Evolutionary conservation across 2,888 invertebrate genomes (phyloP), one percentile per base, ranked within the genome.

Genomic region (Caenorhabditis drosophilae): DNA sequence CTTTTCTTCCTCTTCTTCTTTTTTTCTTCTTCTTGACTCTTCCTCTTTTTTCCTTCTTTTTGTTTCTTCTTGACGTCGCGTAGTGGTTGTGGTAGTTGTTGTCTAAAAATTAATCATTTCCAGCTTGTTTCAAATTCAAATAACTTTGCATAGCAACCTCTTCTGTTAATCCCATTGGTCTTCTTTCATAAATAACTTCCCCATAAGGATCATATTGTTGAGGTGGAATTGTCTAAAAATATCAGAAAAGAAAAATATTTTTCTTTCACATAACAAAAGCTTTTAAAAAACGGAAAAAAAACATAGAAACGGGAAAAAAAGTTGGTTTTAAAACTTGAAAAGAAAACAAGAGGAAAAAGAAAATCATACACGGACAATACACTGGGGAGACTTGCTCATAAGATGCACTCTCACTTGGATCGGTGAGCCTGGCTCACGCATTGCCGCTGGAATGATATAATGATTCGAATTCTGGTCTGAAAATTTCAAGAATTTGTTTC

Each of bases 391-490:
- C 44, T 67, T 67, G 60, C 53, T 57, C 1, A 44, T 34, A 22
- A 67, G 49, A 41, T 67, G 67, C 27, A 67, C 60, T 20, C 67
- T 56, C 54, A 67, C 67, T 60, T 60, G 67, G 27, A 67, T 56
- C 22, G 67, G 60, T 18, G 60, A 60, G 15, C 36, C 47, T 15
- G 52, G 45, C 16, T 44, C 50, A 16, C 67, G 52, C 67, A 67
- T 67, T 16, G 67, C 53, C 22, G 53, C 53, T 2, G 67, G 67
- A 42, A 67, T 67, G 35, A 67, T 67, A 27, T 67, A 67, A 34
- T 48, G 56, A 22, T 67, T 67, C 4, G 67, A 22, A 31, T 20
- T 16, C 7, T 16, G 35, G 16, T 54, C 59, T 59, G 45, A 55
- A 58, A 54, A 26, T 26, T 25, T 20, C 1, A 20, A 25, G n/a